Evolutionary conservation across 64 coral and sea anemone genomes (phyloP).

Genomic region (Cladopsammia gracilis): DNA sequence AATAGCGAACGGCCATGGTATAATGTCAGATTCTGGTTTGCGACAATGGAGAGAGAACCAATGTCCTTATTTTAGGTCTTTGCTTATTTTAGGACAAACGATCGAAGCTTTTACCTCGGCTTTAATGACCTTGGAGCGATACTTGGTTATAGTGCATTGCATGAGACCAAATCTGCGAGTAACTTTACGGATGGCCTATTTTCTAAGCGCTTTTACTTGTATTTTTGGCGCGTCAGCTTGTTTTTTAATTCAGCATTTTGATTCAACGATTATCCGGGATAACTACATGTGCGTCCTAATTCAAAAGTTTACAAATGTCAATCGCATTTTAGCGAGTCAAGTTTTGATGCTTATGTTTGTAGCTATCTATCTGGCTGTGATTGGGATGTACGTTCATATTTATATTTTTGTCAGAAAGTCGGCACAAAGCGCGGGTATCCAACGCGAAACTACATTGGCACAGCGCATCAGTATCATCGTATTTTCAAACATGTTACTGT

Average conservation of each 20-base stretch:
- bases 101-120: slow-evolving; percentile 45
- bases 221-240: neutral
- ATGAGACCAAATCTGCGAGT: slow-evolving; percentile 64
- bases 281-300: slow-evolving; percentile 59
- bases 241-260: neutral
- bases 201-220: slow-evolving; percentile 29
- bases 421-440: slow-evolving; percentile 10
- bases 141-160: slow-evolving; percentile 45
- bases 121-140: slow-evolving; percentile 50
- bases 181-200: neutral
- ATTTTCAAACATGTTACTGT: slow-evolving; percentile 46
- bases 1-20: slow-evolving; percentile 41
- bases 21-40: neutral
- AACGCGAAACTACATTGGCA: slow-evolving; percentile 32
- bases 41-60: slow-evolving; percentile 32
- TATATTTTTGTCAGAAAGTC: slow-evolving; percentile 25
- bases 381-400: slow-evolving; percentile 40
- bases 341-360: slow-evolving; percentile 32
- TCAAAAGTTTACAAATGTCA: neutral
- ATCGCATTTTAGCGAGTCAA: slow-evolving; percentile 19
- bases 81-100: slow-evolving; percentile 43
- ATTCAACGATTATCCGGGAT: neutral
- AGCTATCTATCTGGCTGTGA: slow-evolving; percentile 1
- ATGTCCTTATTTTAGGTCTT: slow-evolving; percentile 46
- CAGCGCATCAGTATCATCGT: slow-evolving; percentile 52